These are phyloP conservation scores for Matsumyia berberina DNA, from an alignment of 2,888 invertebrate genomes.

Conservation along the genomic window DNA sequence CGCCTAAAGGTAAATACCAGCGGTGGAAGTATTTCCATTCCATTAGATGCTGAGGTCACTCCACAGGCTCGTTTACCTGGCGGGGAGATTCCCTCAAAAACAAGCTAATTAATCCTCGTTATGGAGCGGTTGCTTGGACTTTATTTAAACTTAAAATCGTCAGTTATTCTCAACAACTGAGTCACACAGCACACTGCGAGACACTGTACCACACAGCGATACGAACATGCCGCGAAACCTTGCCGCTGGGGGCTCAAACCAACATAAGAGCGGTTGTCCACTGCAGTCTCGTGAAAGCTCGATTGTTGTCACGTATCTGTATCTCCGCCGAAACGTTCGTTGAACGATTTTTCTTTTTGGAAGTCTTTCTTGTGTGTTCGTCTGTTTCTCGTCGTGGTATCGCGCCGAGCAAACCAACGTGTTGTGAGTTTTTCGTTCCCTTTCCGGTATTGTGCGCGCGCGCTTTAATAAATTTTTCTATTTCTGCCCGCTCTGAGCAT, in stretches of 20 bases:
- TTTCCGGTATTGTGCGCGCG: slow-evolving; percentile 61
- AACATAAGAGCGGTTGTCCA: slow-evolving; percentile 58
- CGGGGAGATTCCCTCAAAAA: background rate
- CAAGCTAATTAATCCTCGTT: slow-evolving; percentile 30
- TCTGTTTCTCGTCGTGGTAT: slow-evolving; percentile 7
- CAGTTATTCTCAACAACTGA: slow-evolving; percentile 37
- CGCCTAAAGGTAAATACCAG: slow-evolving; percentile 7
- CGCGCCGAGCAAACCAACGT: slow-evolving; percentile 25
- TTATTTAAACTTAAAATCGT: background rate
- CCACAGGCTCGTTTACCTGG: slow-evolving; percentile 3
- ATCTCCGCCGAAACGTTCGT: slow-evolving; percentile 40
- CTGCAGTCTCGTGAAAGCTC: slow-evolving; percentile 66
- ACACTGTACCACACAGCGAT: slow-evolving; percentile 9
- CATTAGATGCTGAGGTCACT: slow-evolving; percentile 40
- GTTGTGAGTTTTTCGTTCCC: slow-evolving; percentile 27
- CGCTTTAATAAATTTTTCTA: slow-evolving; percentile 35
- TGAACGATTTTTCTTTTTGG: slow-evolving; percentile 31
- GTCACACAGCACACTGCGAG: slow-evolving; percentile 27
- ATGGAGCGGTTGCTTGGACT: slow-evolving; percentile 3
- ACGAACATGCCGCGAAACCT: slow-evolving; percentile 13
- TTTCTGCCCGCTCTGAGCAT: slow-evolving; percentile 8
- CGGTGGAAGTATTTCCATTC: slow-evolving; percentile 30
- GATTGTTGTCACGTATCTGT: slow-evolving; percentile 62
- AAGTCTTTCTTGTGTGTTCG: slow-evolving; percentile 43
- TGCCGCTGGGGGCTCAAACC: slow-evolving; percentile 50